Evolutionary conservation across 2,113 vertebrate genomes (phyloP), one percentile per base, ranked within the genome.

Genomic region (Camarhynchus parvulus): DNA sequence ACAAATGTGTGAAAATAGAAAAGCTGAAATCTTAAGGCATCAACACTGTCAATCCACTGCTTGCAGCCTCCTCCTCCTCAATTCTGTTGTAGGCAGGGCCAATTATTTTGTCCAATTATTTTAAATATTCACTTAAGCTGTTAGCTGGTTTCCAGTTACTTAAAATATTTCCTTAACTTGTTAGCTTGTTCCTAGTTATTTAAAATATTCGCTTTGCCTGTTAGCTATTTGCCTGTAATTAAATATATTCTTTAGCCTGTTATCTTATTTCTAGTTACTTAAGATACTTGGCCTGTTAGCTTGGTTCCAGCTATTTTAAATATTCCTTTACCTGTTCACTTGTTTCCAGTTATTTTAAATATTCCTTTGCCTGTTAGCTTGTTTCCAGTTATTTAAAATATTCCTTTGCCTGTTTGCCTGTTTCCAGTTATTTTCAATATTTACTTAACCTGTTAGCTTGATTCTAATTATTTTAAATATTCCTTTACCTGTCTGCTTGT

Each of bases 81-180:
- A 0, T 20, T 13, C 55, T 31, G 0, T 0, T 16, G 7, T 0
- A 17, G 47, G 41, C 61, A 8, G 16, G 5, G 67, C 18, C 35
- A 27, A 33, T 41, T 61, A 9, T 10, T 77, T 41, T 0, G 1
- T 18, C 53, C 53, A 55, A 7, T 55, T 55, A 33, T 55, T 55
- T 55, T 13, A 55, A 55, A 55, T 33, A 55, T 55, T 55, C 53
- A 55, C 53, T 33, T 55, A 33, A 21, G 11, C 21, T 24, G 15
- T 7, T 13, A 31, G 7, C 28, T 14, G 9, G 10, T 53, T 72
- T 42, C 39, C 4, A 42, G 28, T 27, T n/a, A 20, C 5, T 55
- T n/a, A 11, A 73, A 5, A 44, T 6, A 25, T 2, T 46, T 15
- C 2, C 13, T 61, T 11, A 28, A 12, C 15, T 28, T 63, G 21